phyloP scores from a whole-genome alignment of 1,140 invertebrate species.

The Hesperophylax magnus region DNA sequence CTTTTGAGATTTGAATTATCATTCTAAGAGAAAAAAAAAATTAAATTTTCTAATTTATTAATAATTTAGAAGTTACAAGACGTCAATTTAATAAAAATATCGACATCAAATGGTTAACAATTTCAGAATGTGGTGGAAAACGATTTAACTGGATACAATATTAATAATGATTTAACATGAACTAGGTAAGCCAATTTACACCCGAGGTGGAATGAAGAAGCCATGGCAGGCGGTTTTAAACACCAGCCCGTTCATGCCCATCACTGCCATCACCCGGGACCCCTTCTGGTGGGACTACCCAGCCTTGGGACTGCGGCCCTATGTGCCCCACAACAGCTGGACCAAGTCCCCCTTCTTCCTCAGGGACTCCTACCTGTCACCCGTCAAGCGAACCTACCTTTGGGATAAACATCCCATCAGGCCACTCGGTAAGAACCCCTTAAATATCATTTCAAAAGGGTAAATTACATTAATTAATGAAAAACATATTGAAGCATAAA shows the following conservation, averaged over 20 bases:
- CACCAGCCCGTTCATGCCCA: conserved; percentile 81
- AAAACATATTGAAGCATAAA: too few relatives aligned
- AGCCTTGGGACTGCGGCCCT: conserved; percentile 82
- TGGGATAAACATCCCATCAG: conserved; percentile 91
- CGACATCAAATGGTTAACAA: too few relatives aligned
- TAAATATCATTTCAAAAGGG: too few relatives aligned
- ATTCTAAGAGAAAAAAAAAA: too few relatives aligned
- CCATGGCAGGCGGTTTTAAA: conserved; percentile 83
- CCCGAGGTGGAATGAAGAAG: conserved; percentile 74
- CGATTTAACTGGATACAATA: not conserved
- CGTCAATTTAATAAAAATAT: too few relatives aligned
- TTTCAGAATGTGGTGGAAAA: not conserved
- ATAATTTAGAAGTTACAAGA: too few relatives aligned
- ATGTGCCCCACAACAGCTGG: conserved; percentile 74
- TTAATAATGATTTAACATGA: not conserved
- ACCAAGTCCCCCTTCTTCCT: conserved; percentile 83
- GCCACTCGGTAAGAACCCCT: conserved; percentile 77
- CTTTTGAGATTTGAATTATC: too few relatives aligned
- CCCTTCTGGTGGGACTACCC: conserved; percentile 90
- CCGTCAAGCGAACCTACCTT: conserved; percentile 88
- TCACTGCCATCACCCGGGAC: conserved; percentile 84
- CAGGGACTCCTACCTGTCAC: conserved; percentile 88
- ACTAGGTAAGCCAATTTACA: conserved; percentile 79
- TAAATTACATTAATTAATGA: too few relatives aligned
- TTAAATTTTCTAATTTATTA: too few relatives aligned